Evolutionary conservation across 2,888 invertebrate genomes (phyloP).

Genomic region (Calliopum simillimum): DNA sequence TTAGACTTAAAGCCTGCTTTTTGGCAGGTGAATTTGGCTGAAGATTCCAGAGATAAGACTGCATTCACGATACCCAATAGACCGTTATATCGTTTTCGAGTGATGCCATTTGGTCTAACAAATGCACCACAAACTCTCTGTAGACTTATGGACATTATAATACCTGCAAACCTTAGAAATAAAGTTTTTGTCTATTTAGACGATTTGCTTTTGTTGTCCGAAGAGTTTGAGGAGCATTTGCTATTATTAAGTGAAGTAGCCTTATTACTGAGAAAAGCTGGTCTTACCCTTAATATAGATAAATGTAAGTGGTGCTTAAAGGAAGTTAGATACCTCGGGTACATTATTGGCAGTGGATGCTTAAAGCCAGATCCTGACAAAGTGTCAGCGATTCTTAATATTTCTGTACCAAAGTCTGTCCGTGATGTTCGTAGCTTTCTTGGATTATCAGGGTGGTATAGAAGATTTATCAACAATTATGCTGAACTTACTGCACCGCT

Average conservation of each 20-base stretch:
- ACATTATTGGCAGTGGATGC: conserved; percentile 38
- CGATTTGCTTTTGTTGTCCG: conserved; percentile 37
- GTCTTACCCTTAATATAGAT: conserved; percentile 39
- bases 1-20: no score
- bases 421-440: conserved; percentile 40
- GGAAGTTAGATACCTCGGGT: conserved; percentile 41
- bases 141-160: conserved; percentile 37
- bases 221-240: conserved; percentile 28
- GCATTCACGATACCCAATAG: no score
- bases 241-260: conserved; percentile 27
- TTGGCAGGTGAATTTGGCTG: no score
- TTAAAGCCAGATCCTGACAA: conserved; percentile 42
- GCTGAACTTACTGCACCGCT: conserved; percentile 29
- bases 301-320: conserved; percentile 40
- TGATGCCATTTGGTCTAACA: conserved; percentile 41
- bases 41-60: no score
- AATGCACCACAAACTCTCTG: conserved; percentile 42
- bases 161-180: conserved; percentile 33
- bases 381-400: conserved; percentile 36
- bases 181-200: conserved; percentile 41
- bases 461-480: conserved; percentile 37
- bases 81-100: conserved; percentile 41
- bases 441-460: conserved; percentile 43
- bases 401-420: conserved; percentile 35
- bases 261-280: conserved; percentile 19